Base-by-base conservation (phyloP, 2,888 invertebrate species). In the Didymodactylos carnosus region DNA sequence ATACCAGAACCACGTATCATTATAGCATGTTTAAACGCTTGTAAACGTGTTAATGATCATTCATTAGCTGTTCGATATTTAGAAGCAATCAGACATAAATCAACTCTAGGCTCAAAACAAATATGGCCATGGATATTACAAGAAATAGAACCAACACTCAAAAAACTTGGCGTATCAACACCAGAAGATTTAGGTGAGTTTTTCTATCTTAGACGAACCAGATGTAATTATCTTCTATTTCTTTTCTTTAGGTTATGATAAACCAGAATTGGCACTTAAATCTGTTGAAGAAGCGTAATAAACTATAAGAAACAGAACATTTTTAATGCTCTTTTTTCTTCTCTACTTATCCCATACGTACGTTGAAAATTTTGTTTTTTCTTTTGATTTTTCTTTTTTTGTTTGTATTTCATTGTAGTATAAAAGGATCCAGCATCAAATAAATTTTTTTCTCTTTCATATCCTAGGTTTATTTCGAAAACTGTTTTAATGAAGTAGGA, bases 171-270 rank as follows among this genome's bases (percentile, higher is more conserved):
- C 70, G 89, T 98, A 78, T 89, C 88, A 73, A 94, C 95, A 40
- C 91, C 91, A 0, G 95, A 95, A 83, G 92, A 97, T 82, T 87
- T 99, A 80, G n/a, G n/a, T n/a, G n/a, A n/a, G n/a, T n/a, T n/a
- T n/a, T n/a, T n/a, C n/a, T n/a, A n/a, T n/a, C n/a, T n/a, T n/a
- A n/a, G n/a, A n/a, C n/a, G n/a, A n/a, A n/a, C n/a, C n/a, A n/a
- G n/a, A n/a, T n/a, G n/a, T n/a, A n/a, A n/a, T n/a, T n/a, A n/a
- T n/a, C n/a, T n/a, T n/a, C n/a, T n/a, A n/a, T n/a, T n/a, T n/a
- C n/a, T n/a, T n/a, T n/a, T n/a, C n/a, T n/a, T n/a, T n/a, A n/a
- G 95, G 95, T 76, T 95, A 92, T 80, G 94, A 95, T 84, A 90
- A 93, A 85, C 98, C 97, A 75, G 95, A 99, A 85, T 85, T 97